Percentiles rank a stretch among this genome's conserved stretches.
These are phyloP conservation scores for Drosophila oshimai DNA, from an alignment of 1,140 invertebrate genomes.

Conservation along the genomic window DNA sequence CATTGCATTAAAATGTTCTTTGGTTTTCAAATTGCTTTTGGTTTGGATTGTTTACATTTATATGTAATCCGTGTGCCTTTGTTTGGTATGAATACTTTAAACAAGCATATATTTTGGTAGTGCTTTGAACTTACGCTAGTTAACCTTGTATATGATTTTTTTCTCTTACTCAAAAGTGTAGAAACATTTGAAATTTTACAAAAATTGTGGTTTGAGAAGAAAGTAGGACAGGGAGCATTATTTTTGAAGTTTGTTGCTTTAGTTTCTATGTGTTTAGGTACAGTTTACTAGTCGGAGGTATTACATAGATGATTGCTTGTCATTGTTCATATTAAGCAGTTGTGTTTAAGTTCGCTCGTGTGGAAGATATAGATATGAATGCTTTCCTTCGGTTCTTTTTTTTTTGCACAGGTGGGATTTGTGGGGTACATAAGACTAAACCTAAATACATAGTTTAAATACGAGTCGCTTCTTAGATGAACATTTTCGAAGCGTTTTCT, in stretches of 20 bases:
- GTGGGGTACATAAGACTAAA: conserved; percentile 55
- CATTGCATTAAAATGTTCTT: conserved; percentile 33
- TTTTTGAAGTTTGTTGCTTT: conserved; percentile 20
- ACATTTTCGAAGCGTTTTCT: conserved; percentile 37
- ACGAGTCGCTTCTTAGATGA: background rate
- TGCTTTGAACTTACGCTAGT: conserved; percentile 56
- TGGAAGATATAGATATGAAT: conserved; percentile 62
- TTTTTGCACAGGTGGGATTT: conserved; percentile 57
- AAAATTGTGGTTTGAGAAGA: conserved; percentile 19
- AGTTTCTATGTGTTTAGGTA: conserved; percentile 61
- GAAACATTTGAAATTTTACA: conserved; percentile 23
- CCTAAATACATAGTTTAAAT: conserved; percentile 15
- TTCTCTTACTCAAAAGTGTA: conserved; percentile 35
- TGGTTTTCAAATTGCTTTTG: conserved; percentile 49
- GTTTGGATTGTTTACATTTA: conserved; percentile 50
- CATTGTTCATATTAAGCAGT: conserved; percentile 23
- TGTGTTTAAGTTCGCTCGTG: conserved; percentile 29
- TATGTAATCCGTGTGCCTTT: conserved; percentile 41
- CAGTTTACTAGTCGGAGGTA: conserved; percentile 73
- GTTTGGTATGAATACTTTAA: conserved; percentile 45
- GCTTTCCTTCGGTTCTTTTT: conserved; percentile 39
- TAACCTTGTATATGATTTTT: conserved; percentile 42
- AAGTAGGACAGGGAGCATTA: conserved; percentile 21
- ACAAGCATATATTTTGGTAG: conserved; percentile 46
- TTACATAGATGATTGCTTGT: conserved; percentile 69